Evolutionary conservation across 2,113 vertebrate genomes (phyloP).

Genomic region (Myxocyprinus asiaticus): DNA sequence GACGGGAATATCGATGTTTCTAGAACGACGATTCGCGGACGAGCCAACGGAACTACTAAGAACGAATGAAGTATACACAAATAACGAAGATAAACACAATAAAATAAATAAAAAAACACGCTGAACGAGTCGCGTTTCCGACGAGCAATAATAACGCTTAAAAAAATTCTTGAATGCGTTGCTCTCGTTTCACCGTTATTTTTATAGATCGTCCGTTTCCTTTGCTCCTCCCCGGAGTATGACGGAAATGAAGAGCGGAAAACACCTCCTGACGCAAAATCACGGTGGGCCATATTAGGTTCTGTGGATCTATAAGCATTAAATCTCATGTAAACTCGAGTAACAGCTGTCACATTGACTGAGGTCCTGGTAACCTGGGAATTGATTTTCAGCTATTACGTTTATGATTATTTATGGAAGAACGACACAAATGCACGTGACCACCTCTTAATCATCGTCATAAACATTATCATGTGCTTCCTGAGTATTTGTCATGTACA

Average conservation of each 20-base stretch:
- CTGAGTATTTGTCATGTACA: no score
- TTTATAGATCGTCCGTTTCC: conserved; percentile 45
- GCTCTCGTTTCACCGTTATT: neutral
- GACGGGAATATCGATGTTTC: neutral
- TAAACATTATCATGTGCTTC: no score
- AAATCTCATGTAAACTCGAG: no score
- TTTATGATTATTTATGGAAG: no score
- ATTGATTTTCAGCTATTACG: no score
- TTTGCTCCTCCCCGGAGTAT: neutral
- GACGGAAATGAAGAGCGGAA: neutral
- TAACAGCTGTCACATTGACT: no score
- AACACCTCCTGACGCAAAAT: conserved; percentile 26
- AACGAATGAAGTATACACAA: neutral
- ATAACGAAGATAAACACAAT: neutral
- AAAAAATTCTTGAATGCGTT: neutral
- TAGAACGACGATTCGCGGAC: no score
- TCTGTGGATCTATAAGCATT: no score
- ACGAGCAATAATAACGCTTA: neutral
- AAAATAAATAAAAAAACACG: neutral
- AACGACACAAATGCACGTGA: no score
- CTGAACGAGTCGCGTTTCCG: neutral
- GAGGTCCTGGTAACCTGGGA: no score
- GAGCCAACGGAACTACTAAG: neutral
- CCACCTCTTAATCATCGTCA: no score
- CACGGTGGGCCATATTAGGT: neutral